phyloP scores from a whole-genome alignment of 2,113 vertebrate genomes.

The Myrmecobius fasciatus region DNA sequence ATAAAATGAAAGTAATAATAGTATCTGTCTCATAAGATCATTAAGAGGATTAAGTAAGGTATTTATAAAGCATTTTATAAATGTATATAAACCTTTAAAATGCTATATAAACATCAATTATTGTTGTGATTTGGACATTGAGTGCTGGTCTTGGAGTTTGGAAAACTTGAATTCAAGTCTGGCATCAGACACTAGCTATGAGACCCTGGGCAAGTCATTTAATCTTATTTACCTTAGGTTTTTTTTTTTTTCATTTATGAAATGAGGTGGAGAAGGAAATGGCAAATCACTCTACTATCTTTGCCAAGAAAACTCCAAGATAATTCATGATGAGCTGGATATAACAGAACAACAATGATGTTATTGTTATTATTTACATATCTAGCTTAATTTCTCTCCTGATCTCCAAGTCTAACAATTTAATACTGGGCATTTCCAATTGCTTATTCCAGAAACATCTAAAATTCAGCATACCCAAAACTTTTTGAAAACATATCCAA shows the following conservation, averaged over 20 bases:
- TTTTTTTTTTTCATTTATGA: no score
- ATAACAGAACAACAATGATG: no score
- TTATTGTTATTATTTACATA: not conserved
- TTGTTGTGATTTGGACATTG: not conserved
- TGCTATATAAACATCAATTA: not conserved
- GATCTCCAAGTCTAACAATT: not conserved
- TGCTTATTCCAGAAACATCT: not conserved
- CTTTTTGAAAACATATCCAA: not conserved
- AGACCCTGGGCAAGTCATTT: no score
- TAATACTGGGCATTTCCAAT: not conserved
- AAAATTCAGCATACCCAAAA: not conserved
- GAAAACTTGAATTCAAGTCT: no score
- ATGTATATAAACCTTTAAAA: not conserved
- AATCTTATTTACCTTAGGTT: no score
- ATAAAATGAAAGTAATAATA: not conserved
- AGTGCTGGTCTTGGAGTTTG: no score
- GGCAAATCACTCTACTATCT: no score
- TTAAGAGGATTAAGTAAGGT: not conserved
- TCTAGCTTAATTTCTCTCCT: not conserved
- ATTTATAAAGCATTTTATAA: not conserved
- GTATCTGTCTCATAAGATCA: not conserved
- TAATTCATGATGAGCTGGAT: no score
- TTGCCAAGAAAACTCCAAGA: no score
- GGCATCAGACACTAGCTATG: no score
- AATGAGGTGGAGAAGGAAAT: not conserved